Evolutionary conservation across 1,140 invertebrate species (phyloP).

Genomic region (Drosophila equinoxialis): DNA sequence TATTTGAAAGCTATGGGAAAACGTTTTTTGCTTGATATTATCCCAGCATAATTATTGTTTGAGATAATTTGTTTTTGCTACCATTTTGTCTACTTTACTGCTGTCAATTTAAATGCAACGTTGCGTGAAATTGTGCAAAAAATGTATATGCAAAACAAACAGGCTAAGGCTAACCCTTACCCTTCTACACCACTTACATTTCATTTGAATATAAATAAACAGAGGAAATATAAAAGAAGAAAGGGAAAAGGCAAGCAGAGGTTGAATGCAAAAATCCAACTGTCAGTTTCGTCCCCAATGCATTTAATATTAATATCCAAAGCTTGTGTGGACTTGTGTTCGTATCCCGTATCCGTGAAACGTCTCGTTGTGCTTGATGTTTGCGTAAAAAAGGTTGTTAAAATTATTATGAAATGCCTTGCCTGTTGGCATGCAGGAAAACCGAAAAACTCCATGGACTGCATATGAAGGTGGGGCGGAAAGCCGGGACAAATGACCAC

Average conservation of each 20-base stretch:
- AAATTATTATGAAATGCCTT: slow-evolving; percentile 83
- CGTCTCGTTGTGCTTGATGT: slow-evolving; percentile 33
- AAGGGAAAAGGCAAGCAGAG: background rate
- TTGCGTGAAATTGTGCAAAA: slow-evolving; percentile 19
- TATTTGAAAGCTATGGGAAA: too few relatives aligned
- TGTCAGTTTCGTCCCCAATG: slow-evolving; percentile 15
- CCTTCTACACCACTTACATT: background rate
- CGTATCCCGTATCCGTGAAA: slow-evolving; percentile 8
- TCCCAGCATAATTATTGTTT: background rate
- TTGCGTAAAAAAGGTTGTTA: slow-evolving; percentile 75
- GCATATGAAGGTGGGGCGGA: too few relatives aligned
- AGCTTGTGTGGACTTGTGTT: background rate
- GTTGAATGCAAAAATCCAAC: slow-evolving; percentile 25
- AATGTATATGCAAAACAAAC: slow-evolving; percentile 23
- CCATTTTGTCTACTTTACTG: background rate
- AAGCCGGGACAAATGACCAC: slow-evolving; percentile 69
- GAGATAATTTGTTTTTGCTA: slow-evolving; percentile 1
- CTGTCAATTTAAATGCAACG: slow-evolving; percentile 12
- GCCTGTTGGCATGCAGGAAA: slow-evolving; percentile 75
- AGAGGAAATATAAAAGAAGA: background rate
- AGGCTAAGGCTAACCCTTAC: background rate
- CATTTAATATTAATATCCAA: slow-evolving; percentile 61
- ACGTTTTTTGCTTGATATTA: background rate
- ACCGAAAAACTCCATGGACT: background rate
- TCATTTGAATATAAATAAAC: slow-evolving; percentile 24